Percentiles rank a stretch among this genome's conserved stretches.
phyloP scores from a whole-genome alignment of 2,113 vertebrate species.

The Bufo gargarizans region DNA sequence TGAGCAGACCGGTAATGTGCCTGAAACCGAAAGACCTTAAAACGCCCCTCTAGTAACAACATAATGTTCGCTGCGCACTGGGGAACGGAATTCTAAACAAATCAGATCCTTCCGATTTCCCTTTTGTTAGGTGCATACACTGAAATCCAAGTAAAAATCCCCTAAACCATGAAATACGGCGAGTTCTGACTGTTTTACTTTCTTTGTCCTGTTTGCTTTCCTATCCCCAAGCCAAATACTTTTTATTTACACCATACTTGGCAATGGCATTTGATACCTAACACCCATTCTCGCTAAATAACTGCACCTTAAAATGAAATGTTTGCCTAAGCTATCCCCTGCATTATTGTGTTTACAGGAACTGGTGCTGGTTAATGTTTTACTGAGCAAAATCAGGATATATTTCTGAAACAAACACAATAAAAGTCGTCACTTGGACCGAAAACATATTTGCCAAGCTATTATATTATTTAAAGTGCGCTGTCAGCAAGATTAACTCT shows the following conservation, averaged over 20 bases:
- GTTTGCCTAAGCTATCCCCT: neutral
- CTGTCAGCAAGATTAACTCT: too few species aligned
- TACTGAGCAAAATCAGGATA: constrained; percentile 4
- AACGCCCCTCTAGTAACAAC: neutral
- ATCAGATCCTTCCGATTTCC: neutral
- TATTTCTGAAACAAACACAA: neutral
- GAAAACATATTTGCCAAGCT: neutral
- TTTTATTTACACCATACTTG: constrained; percentile 32
- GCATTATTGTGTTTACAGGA: constrained; percentile 10
- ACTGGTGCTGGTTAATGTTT: constrained; percentile 2
- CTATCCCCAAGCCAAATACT: neutral
- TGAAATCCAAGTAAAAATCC: neutral
- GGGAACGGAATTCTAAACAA: neutral
- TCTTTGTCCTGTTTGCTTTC: neutral
- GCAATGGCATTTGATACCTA: constrained; percentile 11
- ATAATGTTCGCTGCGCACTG: too few species aligned
- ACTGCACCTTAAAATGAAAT: neutral
- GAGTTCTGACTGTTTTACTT: neutral
- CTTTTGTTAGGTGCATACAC: neutral
- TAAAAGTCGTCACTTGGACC: neutral
- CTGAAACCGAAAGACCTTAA: constrained; percentile 7
- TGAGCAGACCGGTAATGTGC: neutral
- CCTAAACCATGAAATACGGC: neutral
- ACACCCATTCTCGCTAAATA: neutral
- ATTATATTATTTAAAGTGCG: too few species aligned